Base-by-base conservation (phyloP, 2,888 invertebrate genomes). In the Empis livida region DNA sequence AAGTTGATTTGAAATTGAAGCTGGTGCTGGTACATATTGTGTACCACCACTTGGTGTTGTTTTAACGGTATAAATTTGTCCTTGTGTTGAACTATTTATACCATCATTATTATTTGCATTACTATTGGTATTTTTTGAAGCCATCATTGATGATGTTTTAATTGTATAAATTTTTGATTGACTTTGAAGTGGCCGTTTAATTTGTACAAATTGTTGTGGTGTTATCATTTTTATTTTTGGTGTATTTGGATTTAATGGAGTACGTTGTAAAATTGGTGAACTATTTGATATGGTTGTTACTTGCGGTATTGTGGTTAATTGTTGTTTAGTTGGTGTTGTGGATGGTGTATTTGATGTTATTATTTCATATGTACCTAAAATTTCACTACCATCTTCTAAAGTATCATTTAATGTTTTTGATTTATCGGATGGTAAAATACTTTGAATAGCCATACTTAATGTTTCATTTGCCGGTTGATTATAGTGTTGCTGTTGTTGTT, bases 161-260 rank as follows among this genome's bases (percentile, higher is more conserved):
- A 68, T 59, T 1, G 67, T 64, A 44, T 67, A 69, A 37, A 68
- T 62, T 45, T 68, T 69, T 23, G 60, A 61, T 51, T 65, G 62
- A 13, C 60, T 59, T 46, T 54, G 51, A 49, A 57, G 23, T 11
- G 60, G 58, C 5, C 64, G 58, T 49, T 69, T 69, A 1, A 69
- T 49, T 40, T 69, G 68, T 2, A 69, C 60, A 53, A 69, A 66
- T 50, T 69, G 68, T 52, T 60, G 67, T 6, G 65, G 56, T 1
- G 68, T 64, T 50, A 69, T 62, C 62, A 68, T 63, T 59, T 69
- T 69, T 15, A 69, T 64, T 52, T 68, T 68, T 14, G 63, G 58
- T 6, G 59, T 60, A 10, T 59, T 43, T 5, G 56, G 45, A 1
- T 59, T 44, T n/a, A 44, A 43, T 3, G 15, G 5, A n/a, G 14